Evolutionary conservation across 2,797 vertebrate species (phyloP), one percentile per base, ranked within the genome.

Genomic region (Acrossocheilus fasciatus): DNA sequence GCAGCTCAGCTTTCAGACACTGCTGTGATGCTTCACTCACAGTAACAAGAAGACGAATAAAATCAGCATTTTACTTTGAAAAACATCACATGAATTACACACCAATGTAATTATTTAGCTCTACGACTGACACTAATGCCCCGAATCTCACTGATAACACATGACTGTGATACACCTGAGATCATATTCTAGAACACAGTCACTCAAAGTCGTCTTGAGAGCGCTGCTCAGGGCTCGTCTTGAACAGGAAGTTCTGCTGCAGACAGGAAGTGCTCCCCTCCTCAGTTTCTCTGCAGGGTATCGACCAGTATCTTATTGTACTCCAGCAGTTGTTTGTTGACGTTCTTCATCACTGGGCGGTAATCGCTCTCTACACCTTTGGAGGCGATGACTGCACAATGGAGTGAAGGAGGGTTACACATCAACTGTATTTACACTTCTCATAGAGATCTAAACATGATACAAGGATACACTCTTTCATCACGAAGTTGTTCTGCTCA

Each of bases 381-480:
- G 1, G 97, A 96, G 87, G 97, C 96, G 86, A 99, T 99, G 93
- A 98, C 98, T 99, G 93, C 92, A 93, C 66, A 90, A 47, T 87
- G 47, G 59, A 90, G 95, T 97, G 94, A 94, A 96, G 94, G 96
- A 91, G 36, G 39, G 3, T 39, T 36, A 39, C 17, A 84, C n/a
- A 62, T 45, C 39, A 34, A 30, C 52, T 15, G 12, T 45, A 34
- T 34, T 26, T 26, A 26, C n/a, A 12, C 39, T 18, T 14, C 7
- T 14, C 18, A 52, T 2, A 70, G 39, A 26, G 20, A 66, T 14
- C 26, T 4, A 70, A 14, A 17, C 0, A 64, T 30, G 54, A 69
- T 18, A 39, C 85, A 96, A 98, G 97, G 98, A 99, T 99, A 99
- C 98, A 99, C 91, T 99, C 98, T 94, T 97, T 98, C 98, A 99